Base-by-base conservation (phyloP, 2,113 vertebrate species). In the Corydoras maculifer region DNA sequence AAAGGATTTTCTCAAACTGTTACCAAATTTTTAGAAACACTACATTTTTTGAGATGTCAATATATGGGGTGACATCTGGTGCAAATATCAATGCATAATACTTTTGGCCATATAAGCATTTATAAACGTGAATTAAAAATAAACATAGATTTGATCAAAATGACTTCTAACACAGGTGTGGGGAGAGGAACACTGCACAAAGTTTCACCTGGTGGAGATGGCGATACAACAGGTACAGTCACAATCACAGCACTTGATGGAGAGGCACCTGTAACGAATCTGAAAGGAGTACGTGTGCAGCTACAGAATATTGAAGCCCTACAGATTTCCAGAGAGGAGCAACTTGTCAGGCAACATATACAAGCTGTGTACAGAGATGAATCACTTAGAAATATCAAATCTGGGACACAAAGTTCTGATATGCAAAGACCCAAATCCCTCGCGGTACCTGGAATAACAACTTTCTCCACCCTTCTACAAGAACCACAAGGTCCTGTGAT, bases 401-500 rank as follows among this genome's bases (percentile, higher is more conserved):
- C 88, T 0, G 86, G 69, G 0, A 73, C 82, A 62, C 87, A 88
- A 69, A 79, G 87, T 13, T 87, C 86, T 0, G 88, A 86, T 1
- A 31, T 87, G 75, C 72, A 84, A 18, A 90, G 96, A 82, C 96
- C 96, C 0, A 96, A 93, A 83, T 99, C 96, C 0, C 70, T 98
- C 66, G 96, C 94, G 0, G 93, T 96, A 68, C 93, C 95, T 0
- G 91, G 94, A 71, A 85, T 94, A 86, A 92, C 86, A 66, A 92
- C 92, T 1, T 87, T 85, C 10, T 80, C 72, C 62, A 72, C 68
- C 14, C 86, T 87, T 51, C 84, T 92, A 2, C 87, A 90, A 0
- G 96, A 98, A 82, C 85, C 88, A 10, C 86, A 90, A 82, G 88
- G 93, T 62, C 96, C 94, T 0, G 96, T 96, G 71, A 95, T 99